Evolutionary conservation across 1,140 invertebrate genomes (phyloP).

Genomic region (Acromyrmex charruanus): DNA sequence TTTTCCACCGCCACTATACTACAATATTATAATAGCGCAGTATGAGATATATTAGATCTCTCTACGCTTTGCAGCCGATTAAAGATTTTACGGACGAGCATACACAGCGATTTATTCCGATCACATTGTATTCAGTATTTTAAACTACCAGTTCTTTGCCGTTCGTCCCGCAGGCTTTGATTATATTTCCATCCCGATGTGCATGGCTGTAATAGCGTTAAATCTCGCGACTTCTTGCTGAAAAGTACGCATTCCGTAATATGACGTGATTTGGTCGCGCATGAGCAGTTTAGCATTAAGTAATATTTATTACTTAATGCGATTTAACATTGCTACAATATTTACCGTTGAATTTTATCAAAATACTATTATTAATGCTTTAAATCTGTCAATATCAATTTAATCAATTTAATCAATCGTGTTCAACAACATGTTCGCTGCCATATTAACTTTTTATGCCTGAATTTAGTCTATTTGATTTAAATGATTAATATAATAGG

Average conservation of each 20-base stretch:
- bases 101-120: slow-evolving; percentile 35
- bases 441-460: neutral
- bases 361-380: neutral
- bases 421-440: neutral
- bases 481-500: neutral
- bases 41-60: slow-evolving; percentile 29
- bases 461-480: neutral
- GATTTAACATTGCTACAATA: slow-evolving; percentile 3
- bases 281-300: slow-evolving; percentile 27
- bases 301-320: slow-evolving; percentile 33
- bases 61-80: slow-evolving; percentile 53
- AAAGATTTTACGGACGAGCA: slow-evolving; percentile 56
- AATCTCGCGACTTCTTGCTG: slow-evolving; percentile 38
- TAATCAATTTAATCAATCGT: neutral
- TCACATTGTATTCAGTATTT: slow-evolving; percentile 20
- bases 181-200: slow-evolving; percentile 24
- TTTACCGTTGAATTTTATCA: neutral
- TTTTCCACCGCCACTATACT: slow-evolving; percentile 44
- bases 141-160: slow-evolving; percentile 34
- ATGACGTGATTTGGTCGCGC: slow-evolving; percentile 9
- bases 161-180: slow-evolving; percentile 28
- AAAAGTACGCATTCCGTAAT: slow-evolving; percentile 17
- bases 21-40: slow-evolving; percentile 45
- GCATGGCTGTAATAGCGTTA: slow-evolving; percentile 39
- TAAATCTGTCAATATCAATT: neutral